phyloP scores from a whole-genome alignment of 2,113 vertebrate genomes.

The Anser cygnoides region DNA sequence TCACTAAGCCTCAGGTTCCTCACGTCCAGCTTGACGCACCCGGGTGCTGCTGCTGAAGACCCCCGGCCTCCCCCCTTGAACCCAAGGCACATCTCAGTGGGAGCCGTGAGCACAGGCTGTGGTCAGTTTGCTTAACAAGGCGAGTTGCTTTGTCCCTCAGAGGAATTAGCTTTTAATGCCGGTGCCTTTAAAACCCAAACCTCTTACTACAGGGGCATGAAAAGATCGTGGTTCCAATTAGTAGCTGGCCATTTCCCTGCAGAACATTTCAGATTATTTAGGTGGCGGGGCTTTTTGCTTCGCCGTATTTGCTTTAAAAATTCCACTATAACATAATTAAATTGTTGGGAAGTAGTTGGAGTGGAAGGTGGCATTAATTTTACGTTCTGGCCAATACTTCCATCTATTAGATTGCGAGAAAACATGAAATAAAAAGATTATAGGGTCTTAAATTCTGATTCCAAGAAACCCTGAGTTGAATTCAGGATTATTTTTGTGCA shows the following conservation, averaged over 20 bases:
- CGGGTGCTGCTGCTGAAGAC: background rate
- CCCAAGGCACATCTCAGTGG: background rate
- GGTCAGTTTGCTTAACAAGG: background rate
- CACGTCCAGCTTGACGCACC: too few species aligned
- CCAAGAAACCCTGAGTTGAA: slow-evolving; percentile 49
- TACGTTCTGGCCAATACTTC: background rate
- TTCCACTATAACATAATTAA: background rate
- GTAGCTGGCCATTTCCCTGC: slow-evolving; percentile 66
- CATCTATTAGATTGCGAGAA: slow-evolving; percentile 39
- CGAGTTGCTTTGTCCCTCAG: background rate
- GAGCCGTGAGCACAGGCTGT: background rate
- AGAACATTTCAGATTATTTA: slow-evolving; percentile 65
- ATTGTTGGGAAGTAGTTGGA: background rate
- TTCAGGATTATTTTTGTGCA: slow-evolving; percentile 65
- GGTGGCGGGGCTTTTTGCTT: slow-evolving; percentile 53
- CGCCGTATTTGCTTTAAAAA: slow-evolving; percentile 54
- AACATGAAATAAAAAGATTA: slow-evolving; percentile 59
- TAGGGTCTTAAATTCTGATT: slow-evolving; percentile 46
- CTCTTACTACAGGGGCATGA: slow-evolving; percentile 51
- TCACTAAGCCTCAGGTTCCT: background rate
- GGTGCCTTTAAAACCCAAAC: background rate
- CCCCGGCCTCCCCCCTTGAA: background rate
- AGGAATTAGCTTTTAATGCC: background rate
- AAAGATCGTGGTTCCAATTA: slow-evolving; percentile 71
- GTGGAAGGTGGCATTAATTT: slow-evolving; percentile 48